A percentile compares a stretch with the other conserved stretches of the same genome.
Conservation (phyloP, 2,888 invertebrate species). For the Dynastes hyllus region DNA sequence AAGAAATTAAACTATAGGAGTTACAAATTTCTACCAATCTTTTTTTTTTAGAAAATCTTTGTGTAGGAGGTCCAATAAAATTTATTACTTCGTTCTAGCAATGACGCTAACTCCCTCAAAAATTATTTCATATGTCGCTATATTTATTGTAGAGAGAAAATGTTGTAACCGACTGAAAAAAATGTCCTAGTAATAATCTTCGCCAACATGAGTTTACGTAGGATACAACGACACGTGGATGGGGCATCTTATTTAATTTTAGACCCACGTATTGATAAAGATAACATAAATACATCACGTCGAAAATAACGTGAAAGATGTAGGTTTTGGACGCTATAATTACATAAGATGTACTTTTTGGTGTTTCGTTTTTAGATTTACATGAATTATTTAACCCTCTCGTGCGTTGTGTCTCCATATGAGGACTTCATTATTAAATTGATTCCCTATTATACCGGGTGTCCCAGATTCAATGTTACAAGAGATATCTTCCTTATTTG, state of each 20-base stretch:
- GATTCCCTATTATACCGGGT: no score
- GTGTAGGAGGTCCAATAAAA: no score
- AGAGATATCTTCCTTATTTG: no score
- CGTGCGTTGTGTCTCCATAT: no score
- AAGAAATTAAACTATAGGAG: no score
- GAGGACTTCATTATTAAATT: no score
- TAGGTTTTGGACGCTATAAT: constrained; percentile 13
- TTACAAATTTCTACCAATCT: no score
- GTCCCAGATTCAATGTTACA: no score
- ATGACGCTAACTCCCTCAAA: neutral
- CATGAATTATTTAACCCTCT: neutral
- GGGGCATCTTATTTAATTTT: constrained; percentile 38
- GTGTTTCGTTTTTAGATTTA: neutral
- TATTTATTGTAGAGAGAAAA: neutral
- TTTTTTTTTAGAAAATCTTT: neutral
- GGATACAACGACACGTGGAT: constrained; percentile 33
- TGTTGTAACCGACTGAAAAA: constrained; percentile 14
- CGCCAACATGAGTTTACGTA: neutral
- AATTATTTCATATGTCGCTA: neutral
- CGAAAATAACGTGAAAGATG: constrained; percentile 31
- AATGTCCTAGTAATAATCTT: constrained; percentile 22
- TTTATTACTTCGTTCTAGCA: neutral
- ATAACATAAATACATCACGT: constrained; percentile 34
- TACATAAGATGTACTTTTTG: constrained; percentile 5
- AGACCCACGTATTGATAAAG: constrained; percentile 35